Conservation (phyloP, 2,888 invertebrate species). For the Euplexia lucipara region DNA sequence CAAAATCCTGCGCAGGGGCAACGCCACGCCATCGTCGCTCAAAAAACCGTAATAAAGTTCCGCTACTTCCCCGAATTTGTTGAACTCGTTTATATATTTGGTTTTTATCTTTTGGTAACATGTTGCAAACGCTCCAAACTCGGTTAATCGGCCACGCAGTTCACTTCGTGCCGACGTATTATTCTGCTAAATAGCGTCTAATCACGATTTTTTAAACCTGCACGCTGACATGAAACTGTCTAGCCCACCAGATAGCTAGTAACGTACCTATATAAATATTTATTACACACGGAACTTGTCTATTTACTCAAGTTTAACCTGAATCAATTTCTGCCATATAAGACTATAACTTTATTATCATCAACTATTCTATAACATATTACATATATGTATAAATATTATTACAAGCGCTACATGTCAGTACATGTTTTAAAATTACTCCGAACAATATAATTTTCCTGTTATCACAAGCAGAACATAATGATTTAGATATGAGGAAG, state of each 20-base stretch:
- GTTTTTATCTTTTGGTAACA: slow-evolving; percentile 73
- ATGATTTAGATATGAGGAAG: slow-evolving; percentile 56
- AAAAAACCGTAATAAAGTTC: slow-evolving; percentile 74
- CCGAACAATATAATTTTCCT: slow-evolving; percentile 55
- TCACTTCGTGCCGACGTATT: slow-evolving; percentile 37
- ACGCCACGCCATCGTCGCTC: slow-evolving; percentile 56
- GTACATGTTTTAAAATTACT: slow-evolving; percentile 31
- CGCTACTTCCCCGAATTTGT: slow-evolving; percentile 77
- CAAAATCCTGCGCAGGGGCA: slow-evolving; percentile 32
- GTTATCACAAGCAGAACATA: slow-evolving; percentile 46
- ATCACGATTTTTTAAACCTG: slow-evolving; percentile 43
- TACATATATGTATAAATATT: slow-evolving; percentile 2
- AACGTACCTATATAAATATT: slow-evolving; percentile 38
- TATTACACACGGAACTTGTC: slow-evolving; percentile 45
- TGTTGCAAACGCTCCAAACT: slow-evolving; percentile 69
- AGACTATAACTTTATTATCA: slow-evolving; percentile 9
- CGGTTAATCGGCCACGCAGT: slow-evolving; percentile 73
- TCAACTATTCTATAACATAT: slow-evolving; percentile 13
- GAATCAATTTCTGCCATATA: slow-evolving; percentile 6
- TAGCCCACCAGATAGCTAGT: slow-evolving; percentile 23
- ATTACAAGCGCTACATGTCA: slow-evolving; percentile 2
- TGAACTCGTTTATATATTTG: slow-evolving; percentile 73
- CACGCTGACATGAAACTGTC: slow-evolving; percentile 28
- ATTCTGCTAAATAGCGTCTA: slow-evolving; percentile 39
- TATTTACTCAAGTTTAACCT: slow-evolving; percentile 24